phyloP scores from a whole-genome alignment of 2,113 vertebrate species.

The Phainopepla nitens region DNA sequence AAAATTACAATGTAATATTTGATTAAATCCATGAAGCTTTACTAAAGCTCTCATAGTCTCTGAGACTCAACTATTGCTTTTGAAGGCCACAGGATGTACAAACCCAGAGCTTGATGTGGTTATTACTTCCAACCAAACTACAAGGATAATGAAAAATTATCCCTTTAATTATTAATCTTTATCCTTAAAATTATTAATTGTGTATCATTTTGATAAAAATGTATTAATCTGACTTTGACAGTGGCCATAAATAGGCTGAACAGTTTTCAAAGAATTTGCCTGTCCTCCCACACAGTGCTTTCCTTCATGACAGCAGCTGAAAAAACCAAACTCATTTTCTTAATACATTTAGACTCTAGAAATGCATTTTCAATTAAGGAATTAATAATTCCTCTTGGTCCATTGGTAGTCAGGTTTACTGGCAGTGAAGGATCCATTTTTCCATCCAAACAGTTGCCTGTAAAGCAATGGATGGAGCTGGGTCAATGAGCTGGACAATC shows the following conservation, averaged over 20 bases:
- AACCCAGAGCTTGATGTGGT: not conserved
- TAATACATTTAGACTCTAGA: slow-evolving; percentile 14
- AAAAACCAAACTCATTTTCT: slow-evolving; percentile 9
- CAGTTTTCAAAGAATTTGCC: slow-evolving; percentile 31
- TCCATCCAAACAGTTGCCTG: not conserved
- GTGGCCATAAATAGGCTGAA: slow-evolving; percentile 40
- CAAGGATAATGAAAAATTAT: not conserved
- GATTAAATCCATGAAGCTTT: slow-evolving; percentile 18
- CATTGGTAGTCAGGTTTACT: not conserved
- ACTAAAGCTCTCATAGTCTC: not conserved
- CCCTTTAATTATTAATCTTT: not conserved
- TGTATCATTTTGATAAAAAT: not conserved
- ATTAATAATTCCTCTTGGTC: not conserved
- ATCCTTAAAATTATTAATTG: not conserved
- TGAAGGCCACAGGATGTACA: not conserved
- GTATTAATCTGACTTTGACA: slow-evolving; percentile 34
- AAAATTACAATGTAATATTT: not conserved
- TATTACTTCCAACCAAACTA: not conserved
- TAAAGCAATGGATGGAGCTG: not conserved
- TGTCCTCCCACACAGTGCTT: slow-evolving; percentile 52
- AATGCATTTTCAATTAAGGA: slow-evolving; percentile 7
- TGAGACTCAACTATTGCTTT: not conserved
- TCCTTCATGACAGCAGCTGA: slow-evolving; percentile 33
- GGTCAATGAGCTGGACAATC: not conserved
- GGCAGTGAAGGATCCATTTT: not conserved